Conservation (phyloP, 1,140 invertebrate genomes). For the Homalodisca vitripennis region DNA sequence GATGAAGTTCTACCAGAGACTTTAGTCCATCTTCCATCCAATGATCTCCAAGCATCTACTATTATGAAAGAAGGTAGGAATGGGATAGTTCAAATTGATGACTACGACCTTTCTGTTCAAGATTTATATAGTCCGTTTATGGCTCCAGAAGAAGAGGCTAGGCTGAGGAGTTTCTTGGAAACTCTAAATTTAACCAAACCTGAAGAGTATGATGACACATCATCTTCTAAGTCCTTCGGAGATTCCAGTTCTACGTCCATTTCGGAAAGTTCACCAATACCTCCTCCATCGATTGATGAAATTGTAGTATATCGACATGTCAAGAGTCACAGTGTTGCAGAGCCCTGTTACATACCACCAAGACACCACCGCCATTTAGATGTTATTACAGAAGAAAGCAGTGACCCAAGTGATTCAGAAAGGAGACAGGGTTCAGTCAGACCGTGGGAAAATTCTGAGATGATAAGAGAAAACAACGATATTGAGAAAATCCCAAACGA, state of each 20-base stretch:
- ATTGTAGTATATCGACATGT: constrained; percentile 30
- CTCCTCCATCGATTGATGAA: constrained; percentile 28
- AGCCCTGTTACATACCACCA: constrained; percentile 36
- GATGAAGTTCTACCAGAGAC: constrained; percentile 17
- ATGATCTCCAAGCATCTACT: constrained; percentile 9
- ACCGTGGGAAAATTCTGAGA: constrained; percentile 36
- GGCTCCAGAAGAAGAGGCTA: constrained; percentile 28
- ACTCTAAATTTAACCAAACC: constrained; percentile 31
- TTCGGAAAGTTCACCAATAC: background rate
- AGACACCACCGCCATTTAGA: constrained; percentile 38
- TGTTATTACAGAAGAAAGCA: constrained; percentile 44
- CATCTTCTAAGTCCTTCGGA: constrained; percentile 3
- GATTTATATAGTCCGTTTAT: constrained; percentile 31
- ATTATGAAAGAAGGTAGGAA: constrained; percentile 8
- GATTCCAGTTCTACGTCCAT: background rate
- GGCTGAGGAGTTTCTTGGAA: constrained; percentile 28
- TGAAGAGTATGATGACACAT: constrained; percentile 31
- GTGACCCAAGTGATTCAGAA: constrained; percentile 40
- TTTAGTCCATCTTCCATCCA: constrained; percentile 21
- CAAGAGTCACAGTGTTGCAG: constrained; percentile 22
- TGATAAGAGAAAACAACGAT: constrained; percentile 36
- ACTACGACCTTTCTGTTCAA: constrained; percentile 19
- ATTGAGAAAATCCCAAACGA: constrained; percentile 33
- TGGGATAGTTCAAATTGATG: constrained; percentile 17
- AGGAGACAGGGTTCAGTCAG: constrained; percentile 24